These are phyloP conservation scores for Listrodromus nycthemerus DNA, from an alignment of 2,888 invertebrate species.

Conservation along the genomic window DNA sequence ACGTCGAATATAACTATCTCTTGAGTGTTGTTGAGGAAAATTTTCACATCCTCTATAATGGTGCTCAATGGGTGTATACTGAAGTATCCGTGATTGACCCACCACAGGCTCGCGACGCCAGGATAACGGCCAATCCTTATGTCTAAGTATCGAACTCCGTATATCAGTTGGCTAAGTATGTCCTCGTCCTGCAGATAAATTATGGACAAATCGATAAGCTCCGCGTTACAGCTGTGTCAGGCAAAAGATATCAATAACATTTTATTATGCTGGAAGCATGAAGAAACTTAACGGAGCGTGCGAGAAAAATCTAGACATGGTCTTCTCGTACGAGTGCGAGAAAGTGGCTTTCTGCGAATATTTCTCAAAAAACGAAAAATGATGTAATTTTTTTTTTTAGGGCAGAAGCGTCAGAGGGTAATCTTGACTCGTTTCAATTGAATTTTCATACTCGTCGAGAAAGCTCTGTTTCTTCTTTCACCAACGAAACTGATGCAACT, in stretches of 20 bases:
- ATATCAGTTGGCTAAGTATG: conserved; percentile 86
- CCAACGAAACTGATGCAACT: no score
- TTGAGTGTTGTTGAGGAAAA: conserved; percentile 86
- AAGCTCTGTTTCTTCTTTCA: no score
- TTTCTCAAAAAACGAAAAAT: no score
- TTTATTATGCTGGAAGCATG: no score
- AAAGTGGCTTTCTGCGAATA: no score
- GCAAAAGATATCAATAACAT: not conserved
- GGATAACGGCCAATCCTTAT: conserved; percentile 86
- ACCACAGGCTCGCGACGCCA: conserved; percentile 83
- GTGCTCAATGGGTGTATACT: conserved; percentile 85
- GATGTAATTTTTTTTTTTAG: no score
- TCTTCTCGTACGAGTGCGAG: no score
- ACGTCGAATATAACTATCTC: conserved; percentile 87
- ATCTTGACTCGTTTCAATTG: no score
- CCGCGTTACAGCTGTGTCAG: not conserved
- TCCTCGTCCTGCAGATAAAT: conserved; percentile 85
- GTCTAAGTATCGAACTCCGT: conserved; percentile 88
- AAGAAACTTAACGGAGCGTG: no score
- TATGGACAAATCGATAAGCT: not conserved
- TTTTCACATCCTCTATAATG: conserved; percentile 85
- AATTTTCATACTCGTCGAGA: no score
- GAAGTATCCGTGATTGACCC: conserved; percentile 86
- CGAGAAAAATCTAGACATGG: no score
- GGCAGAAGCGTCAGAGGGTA: no score